These are phyloP conservation scores for Cyrtorhinus lividipennis DNA, from an alignment of 1,140 invertebrate genomes.

Conservation along the genomic window DNA sequence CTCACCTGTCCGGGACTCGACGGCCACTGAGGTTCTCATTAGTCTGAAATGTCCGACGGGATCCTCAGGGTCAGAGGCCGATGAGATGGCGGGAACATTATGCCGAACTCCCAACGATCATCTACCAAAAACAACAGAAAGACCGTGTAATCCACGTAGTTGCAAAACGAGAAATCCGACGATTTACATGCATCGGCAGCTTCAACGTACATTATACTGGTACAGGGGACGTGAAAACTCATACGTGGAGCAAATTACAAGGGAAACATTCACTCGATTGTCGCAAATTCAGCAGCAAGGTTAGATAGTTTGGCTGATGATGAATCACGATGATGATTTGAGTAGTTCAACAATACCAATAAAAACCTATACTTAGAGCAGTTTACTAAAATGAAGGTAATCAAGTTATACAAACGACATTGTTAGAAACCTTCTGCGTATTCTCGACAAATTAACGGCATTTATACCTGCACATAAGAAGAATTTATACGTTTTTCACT, in stretches of 20 bases:
- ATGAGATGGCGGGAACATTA: neutral
- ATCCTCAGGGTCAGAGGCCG: neutral
- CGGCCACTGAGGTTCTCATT: slow-evolving; percentile 22
- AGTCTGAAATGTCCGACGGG: slow-evolving; percentile 1
- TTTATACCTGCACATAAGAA: neutral
- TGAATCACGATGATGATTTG: too few relatives aligned
- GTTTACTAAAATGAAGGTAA: neutral
- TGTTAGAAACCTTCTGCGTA: neutral
- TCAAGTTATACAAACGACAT: neutral
- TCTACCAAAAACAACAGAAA: neutral
- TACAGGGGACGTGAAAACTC: too few relatives aligned
- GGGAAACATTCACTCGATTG: too few relatives aligned
- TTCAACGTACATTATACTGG: too few relatives aligned
- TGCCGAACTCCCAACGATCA: neutral
- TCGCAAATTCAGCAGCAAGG: too few relatives aligned
- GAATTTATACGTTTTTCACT: neutral
- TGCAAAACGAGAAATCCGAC: too few relatives aligned
- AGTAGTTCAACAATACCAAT: too few relatives aligned
- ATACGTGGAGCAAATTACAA: too few relatives aligned
- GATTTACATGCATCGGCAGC: too few relatives aligned
- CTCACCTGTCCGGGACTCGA: slow-evolving; percentile 19
- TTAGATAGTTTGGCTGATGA: too few relatives aligned
- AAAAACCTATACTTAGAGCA: too few relatives aligned
- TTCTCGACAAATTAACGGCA: neutral
- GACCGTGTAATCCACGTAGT: too few relatives aligned